Evolutionary conservation across 2,888 invertebrate genomes (phyloP).

Genomic region (Frankliniella intonsa): DNA sequence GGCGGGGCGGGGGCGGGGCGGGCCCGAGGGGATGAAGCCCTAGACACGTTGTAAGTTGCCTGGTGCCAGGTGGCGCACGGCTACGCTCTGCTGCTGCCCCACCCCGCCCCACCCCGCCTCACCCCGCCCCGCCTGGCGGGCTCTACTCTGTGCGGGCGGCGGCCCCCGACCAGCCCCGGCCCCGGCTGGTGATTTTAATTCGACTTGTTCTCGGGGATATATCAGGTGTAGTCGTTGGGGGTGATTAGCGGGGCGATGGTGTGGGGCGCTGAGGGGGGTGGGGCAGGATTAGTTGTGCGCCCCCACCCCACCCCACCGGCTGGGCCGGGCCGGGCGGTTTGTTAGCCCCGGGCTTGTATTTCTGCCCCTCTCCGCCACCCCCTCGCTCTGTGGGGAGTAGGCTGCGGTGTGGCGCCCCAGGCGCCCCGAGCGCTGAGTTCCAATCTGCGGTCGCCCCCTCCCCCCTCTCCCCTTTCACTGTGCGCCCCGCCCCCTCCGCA

Average conservation of each 20-base stretch:
- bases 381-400: background rate
- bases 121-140: background rate
- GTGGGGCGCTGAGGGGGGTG: too few relatives aligned
- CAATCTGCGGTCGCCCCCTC: conserved; percentile 4
- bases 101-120: background rate
- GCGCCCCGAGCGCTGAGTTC: conserved; percentile 8
- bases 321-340: background rate
- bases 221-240: background rate
- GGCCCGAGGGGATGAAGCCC: background rate
- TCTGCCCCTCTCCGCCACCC: background rate
- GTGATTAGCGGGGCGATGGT: background rate
- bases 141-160: too few relatives aligned
- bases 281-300: conserved; percentile 1
- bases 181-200: too few relatives aligned
- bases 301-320: background rate
- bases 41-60: too few relatives aligned
- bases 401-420: conserved; percentile 10
- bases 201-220: too few relatives aligned
- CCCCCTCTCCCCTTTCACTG: conserved; percentile 27
- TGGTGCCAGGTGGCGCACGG: too few relatives aligned
- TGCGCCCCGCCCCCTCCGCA: conserved; percentile 31
- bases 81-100: background rate
- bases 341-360: background rate
- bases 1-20: background rate
- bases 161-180: too few relatives aligned